Evolutionary conservation across 2,797 vertebrate genomes (phyloP).

Genomic region (Sebastes oblongus): DNA sequence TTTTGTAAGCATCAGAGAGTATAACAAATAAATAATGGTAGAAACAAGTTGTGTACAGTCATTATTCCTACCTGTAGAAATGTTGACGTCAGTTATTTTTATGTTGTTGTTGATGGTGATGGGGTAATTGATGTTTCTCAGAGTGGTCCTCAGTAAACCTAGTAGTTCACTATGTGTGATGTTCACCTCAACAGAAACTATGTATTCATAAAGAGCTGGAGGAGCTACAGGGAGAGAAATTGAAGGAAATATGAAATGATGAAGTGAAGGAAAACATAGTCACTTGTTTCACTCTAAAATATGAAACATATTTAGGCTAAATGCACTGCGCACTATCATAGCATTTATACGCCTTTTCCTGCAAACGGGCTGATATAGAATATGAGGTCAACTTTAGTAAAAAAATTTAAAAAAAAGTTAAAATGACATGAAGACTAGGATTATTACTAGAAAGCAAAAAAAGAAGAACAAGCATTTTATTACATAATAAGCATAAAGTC

Average conservation of each 20-base stretch:
- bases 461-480: background rate
- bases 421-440: background rate
- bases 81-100: conserved; percentile 4
- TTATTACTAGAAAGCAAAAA: background rate
- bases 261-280: too few species aligned
- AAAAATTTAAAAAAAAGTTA: background rate
- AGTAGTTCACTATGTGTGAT: background rate
- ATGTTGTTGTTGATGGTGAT: conserved; percentile 5
- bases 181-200: conserved; percentile 37
- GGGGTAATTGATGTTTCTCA: conserved; percentile 10
- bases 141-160: conserved; percentile 18
- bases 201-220: conserved; percentile 23
- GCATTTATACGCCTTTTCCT: too few species aligned
- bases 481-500: background rate
- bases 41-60: background rate
- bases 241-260: background rate
- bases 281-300: too few species aligned
- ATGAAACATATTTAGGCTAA: background rate
- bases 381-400: too few species aligned
- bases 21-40: background rate
- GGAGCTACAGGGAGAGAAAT: conserved; percentile 1
- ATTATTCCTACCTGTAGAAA: conserved; percentile 36
- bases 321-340: too few species aligned
- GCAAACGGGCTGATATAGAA: too few species aligned
- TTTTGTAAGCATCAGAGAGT: background rate